Base-by-base conservation (phyloP, 2,888 invertebrate genomes). In the Macrosoma leucophasiata region DNA sequence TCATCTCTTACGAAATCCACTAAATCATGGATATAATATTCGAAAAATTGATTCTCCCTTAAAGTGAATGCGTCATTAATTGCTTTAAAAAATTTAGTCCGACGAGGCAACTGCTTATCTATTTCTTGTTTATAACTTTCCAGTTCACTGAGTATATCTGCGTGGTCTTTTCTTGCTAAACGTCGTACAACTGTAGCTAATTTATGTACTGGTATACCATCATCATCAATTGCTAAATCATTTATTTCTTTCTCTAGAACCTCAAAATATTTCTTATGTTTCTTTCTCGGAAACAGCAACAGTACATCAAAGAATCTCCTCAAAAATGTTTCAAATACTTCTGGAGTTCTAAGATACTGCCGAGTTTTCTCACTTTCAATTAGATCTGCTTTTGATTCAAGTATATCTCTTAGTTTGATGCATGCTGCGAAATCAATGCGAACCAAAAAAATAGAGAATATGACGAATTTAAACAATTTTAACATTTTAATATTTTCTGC, bases 291-390 rank as follows among this genome's bases (percentile, higher is more conserved):
- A 64, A 63, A 3, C 32, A 36, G 2, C 2, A 58, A 48, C 15
- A 77, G 21, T 7, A 65, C 20, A 18, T 60, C 50, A 1, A 77
- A 35, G 5, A 62, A 46, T 4, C 50, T 48, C 15, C 42, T 50
- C 13, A 78, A n/a, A 47, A 79, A 76, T 7, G 25, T 50, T 36
- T 53, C 60, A 29, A 78, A 79, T 19, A 69, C 61, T 3, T 57
- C 62, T 21, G n/a, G n/a, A n/a, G n/a, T n/a, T n/a, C n/a, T n/a
- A n/a, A n/a, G n/a, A n/a, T n/a, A n/a, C n/a, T n/a, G n/a, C n/a
- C n/a, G n/a, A n/a, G n/a, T n/a, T n/a, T n/a, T n/a, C n/a, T n/a
- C n/a, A n/a, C n/a, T n/a, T n/a, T n/a, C n/a, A n/a, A n/a, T n/a
- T n/a, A n/a, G n/a, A n/a, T n/a, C n/a, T n/a, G n/a, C n/a, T n/a